These are phyloP conservation scores for Trichopoda pennipes DNA, from an alignment of 2,888 invertebrate genomes.

Conservation along the genomic window DNA sequence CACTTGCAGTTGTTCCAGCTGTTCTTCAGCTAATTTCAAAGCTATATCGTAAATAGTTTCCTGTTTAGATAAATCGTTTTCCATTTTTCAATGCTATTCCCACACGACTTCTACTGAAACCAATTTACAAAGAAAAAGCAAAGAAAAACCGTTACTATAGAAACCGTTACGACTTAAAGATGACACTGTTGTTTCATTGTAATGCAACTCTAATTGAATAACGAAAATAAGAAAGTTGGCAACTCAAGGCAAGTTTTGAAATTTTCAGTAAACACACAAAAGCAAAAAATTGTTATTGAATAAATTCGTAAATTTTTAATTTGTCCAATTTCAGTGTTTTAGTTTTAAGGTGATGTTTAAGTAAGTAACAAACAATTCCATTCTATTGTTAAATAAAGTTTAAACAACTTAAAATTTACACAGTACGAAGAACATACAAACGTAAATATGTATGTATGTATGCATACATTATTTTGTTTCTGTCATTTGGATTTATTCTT, in stretches of 20 bases:
- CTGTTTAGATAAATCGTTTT: constrained; percentile 60
- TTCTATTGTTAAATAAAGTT: neutral
- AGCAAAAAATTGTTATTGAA: neutral
- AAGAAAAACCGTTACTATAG: constrained; percentile 23
- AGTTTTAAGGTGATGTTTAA: neutral
- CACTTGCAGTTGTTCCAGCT: constrained; percentile 75
- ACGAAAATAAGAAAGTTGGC: constrained; percentile 1
- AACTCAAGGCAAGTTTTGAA: neutral
- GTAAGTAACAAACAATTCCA: neutral
- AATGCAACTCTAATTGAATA: constrained; percentile 20
- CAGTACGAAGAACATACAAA: too few relatives aligned
- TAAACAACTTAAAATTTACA: constrained; percentile 18
- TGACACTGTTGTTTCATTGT: neutral
- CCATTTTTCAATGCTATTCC: constrained; percentile 47
- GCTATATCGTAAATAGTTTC: constrained; percentile 83
- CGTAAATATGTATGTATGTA: constrained; percentile 8
- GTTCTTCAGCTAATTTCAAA: constrained; percentile 81
- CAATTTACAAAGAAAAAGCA: neutral
- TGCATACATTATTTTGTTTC: neutral
- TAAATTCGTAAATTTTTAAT: neutral
- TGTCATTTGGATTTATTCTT: constrained; percentile 8
- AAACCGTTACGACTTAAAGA: neutral
- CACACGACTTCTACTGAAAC: neutral
- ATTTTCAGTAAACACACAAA: neutral
- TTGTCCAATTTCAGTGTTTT: neutral